Evolutionary conservation across 2,888 invertebrate genomes (phyloP), one percentile per base, ranked within the genome.

Genomic region (Endomychus coccineus): DNA sequence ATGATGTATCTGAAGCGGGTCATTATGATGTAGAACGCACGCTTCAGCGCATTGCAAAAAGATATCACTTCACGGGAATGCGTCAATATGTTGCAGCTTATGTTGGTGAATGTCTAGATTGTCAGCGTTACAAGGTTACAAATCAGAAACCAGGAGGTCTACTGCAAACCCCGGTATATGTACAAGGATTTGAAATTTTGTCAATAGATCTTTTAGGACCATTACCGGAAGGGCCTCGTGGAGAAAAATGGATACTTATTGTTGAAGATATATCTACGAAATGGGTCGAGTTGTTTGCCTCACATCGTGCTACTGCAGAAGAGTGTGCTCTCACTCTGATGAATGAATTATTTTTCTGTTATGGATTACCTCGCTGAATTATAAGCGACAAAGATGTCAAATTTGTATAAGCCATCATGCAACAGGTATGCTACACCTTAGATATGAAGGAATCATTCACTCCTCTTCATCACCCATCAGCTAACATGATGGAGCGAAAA

Each of bases 321-420:
- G 27, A 23, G n/a, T 53, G 53, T 36, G 53, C 52, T 1, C 21
- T 27, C n/a, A 31, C 24, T 2, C 39, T 57, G 16, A 43, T 55
- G 4, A 40, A 52, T 16, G 51, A 58, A 37, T 36, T 54, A 11
- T 41, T 52, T 13, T 40, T 54, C 2, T 45, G 61, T 1, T 61
- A 53, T 43, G 62, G 62, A 1, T 30, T 50, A 1, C 61, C 61
- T 0, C 16, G 61, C 2, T 30, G 51, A 28, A 28, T 65, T 1
- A 52, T 55, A 2, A 53, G 51, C 16, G 62, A 66, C 37, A 64
- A 64, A 36, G 63, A 55, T 4, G 16, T 48, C 22, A 59, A 54
- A 44, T 62, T 61, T 33, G 40, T 59, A 2, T 44, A 50, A 11
- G 46, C 31, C 2, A 40, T 55, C 1, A 60, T 59, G 58, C 61